phyloP scores from a whole-genome alignment of 2,113 vertebrate genomes.

The Burhinus bistriatus region DNA sequence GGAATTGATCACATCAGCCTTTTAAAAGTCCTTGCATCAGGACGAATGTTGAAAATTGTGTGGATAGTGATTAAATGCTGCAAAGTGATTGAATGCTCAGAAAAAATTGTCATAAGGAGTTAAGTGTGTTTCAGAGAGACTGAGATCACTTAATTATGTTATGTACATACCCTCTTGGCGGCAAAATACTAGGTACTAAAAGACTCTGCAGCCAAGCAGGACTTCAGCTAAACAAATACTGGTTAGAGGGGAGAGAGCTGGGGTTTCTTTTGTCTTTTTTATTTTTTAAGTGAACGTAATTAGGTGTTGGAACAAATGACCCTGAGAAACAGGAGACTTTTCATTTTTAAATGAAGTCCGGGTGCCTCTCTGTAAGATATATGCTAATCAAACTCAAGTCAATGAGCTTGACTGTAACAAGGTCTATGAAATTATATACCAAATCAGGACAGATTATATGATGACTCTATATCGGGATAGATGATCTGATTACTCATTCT shows the following conservation, averaged over 20 bases:
- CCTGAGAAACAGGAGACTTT: not conserved
- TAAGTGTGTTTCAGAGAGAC: not conserved
- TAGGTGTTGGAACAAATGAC: not conserved
- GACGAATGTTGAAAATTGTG: not conserved
- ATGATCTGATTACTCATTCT: not conserved
- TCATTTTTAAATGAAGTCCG: not conserved
- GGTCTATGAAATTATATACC: not conserved
- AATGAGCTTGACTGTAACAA: not conserved
- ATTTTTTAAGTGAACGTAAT: not conserved
- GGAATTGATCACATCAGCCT: not conserved
- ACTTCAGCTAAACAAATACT: not conserved
- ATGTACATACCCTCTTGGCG: not conserved
- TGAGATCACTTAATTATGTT: not conserved
- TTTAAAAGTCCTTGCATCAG: not conserved
- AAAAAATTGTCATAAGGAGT: not conserved
- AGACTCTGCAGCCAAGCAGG: not conserved
- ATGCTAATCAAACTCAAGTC: not conserved
- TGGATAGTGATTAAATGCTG: not conserved
- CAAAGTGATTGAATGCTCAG: not conserved
- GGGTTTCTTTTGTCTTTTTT: not conserved
- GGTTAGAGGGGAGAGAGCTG: not conserved
- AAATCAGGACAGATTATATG: not conserved
- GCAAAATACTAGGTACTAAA: not conserved
- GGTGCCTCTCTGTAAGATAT: not conserved
- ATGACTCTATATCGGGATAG: not conserved